Evolutionary conservation across 2,888 invertebrate species (phyloP), one percentile per base, ranked within the genome.

Genomic region (Agriopis leucophaearia): DNA sequence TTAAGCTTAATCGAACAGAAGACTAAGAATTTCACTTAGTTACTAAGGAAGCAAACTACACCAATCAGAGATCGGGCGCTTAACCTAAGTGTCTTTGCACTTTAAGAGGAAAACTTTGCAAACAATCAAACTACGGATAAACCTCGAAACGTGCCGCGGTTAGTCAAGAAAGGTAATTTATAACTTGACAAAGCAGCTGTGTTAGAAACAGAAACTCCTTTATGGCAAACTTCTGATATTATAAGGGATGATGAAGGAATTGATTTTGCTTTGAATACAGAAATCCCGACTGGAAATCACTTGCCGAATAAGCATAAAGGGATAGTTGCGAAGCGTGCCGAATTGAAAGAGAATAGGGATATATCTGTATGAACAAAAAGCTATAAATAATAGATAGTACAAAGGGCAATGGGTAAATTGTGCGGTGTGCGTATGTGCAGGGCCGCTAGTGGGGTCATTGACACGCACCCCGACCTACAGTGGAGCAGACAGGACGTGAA

Each of bases 371-470:
- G 84, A 86, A 84, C 84, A 86, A 85, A 87, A 83, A 76, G 81
- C 86, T 80, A 88, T 89, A 88, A 89, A 89, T 89, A 90, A 91
- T 88, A 87, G 81, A 84, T 82, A 88, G 80, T 74, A 91, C 87
- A 92, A 92, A 91, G 89, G 89, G 88, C 88, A 88, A 86, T 90
- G 89, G 87, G 88, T 88, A 86, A 89, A 87, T 88, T 85, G 87
- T 87, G 85, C 86, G 87, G 88, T 84, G 87, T 86, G 83, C 83
- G 86, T 87, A 84, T 87, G 84, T 85, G 80, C 83, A 85, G 92
- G 92, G 92, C 91, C 89, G 89, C 82, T 86, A 88, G 90, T 85
- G 90, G 90, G 93, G 92, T 94, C 92, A 92, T 87, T 82, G 93
- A 92, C 93, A 89, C 90, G 86, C 91, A 92, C 92, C 93, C 92